phyloP scores from a whole-genome alignment of 2,113 vertebrate genomes.

The Scalopus aquaticus region DNA sequence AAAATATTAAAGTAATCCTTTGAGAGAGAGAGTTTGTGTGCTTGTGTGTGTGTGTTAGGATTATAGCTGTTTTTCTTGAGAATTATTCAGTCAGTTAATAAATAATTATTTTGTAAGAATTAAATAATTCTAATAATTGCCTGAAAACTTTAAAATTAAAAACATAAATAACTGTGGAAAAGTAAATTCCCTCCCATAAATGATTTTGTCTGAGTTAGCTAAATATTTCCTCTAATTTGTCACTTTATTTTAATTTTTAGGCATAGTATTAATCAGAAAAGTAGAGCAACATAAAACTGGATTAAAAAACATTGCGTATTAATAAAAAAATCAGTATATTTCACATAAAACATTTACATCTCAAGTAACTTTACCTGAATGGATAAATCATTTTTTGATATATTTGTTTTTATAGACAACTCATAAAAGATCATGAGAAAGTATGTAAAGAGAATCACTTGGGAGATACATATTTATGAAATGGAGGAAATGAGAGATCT shows the following conservation, averaged over 20 bases:
- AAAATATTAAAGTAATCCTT: neutral
- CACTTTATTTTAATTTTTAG: constrained; percentile 12
- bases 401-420: constrained; percentile 11
- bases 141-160: constrained; percentile 38
- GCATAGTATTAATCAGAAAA: neutral
- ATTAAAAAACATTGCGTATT: neutral
- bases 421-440: neutral
- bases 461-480: neutral
- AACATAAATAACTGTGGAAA: neutral
- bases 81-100: too few relatives aligned
- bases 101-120: neutral
- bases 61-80: neutral
- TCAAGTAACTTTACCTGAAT: neutral
- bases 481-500: neutral
- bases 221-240: constrained; percentile 1
- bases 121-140: constrained; percentile 17
- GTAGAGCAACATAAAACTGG: constrained; percentile 3
- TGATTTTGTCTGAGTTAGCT: neutral
- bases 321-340: neutral
- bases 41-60: neutral
- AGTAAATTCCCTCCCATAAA: constrained; percentile 16
- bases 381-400: constrained; percentile 10
- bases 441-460: constrained; percentile 8
- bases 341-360: neutral
- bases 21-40: too few relatives aligned